Conservation (phyloP, 2,113 vertebrate genomes). For the Desmodus rotundus region DNA sequence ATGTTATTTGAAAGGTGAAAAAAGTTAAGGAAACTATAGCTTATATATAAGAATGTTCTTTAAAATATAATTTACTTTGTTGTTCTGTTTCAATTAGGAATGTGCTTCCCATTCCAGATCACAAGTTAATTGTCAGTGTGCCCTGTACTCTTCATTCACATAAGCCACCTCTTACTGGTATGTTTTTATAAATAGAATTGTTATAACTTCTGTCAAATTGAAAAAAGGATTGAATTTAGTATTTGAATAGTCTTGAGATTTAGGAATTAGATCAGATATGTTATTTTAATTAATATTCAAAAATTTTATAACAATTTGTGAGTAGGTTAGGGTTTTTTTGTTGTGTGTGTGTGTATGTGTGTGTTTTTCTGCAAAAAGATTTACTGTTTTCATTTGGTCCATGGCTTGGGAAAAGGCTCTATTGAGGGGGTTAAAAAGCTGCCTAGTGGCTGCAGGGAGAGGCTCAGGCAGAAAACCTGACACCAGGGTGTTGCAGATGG, state of each 20-base stretch:
- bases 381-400: neutral
- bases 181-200: constrained; percentile 49
- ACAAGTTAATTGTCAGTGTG: constrained; percentile 90
- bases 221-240: neutral
- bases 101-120: constrained; percentile 82
- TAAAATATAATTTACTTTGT: constrained; percentile 29
- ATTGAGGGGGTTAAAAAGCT: neutral
- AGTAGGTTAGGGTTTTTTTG: neutral
- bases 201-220: neutral
- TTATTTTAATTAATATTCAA: constrained; percentile 23
- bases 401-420: neutral
- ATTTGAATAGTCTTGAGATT: neutral
- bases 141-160: constrained; percentile 95
- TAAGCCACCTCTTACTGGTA: constrained; percentile 93
- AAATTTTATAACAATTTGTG: neutral
- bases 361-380: neutral
- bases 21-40: neutral
- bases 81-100: constrained; percentile 75
- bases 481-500: neutral
- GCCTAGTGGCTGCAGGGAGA: neutral
- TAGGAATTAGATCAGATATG: neutral
- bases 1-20: neutral
- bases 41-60: neutral
- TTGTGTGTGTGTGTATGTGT: neutral
- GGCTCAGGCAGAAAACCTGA: neutral